Conservation (phyloP, 2,113 vertebrate genomes). For the Dolichotis patagonum region DNA sequence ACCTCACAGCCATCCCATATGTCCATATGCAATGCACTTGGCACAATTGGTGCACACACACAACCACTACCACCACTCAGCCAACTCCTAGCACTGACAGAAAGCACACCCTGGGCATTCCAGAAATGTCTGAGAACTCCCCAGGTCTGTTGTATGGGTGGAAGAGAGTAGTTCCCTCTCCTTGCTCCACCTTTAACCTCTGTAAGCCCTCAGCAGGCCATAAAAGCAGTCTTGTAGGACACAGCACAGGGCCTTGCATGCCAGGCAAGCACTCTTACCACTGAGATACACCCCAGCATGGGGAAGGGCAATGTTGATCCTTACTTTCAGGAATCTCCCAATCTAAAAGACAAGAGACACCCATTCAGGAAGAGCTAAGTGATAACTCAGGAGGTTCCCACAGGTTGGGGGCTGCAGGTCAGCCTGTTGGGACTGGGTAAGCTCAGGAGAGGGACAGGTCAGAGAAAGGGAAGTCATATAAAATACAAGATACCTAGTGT, state of each 20-base stretch:
- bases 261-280: neutral
- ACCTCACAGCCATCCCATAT: neutral
- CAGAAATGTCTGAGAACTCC: neutral
- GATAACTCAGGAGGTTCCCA: neutral
- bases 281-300: too few species aligned
- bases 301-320: conserved; percentile 40
- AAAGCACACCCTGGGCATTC: neutral
- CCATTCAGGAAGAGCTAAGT: conserved; percentile 45
- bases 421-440: neutral
- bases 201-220: neutral
- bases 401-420: neutral
- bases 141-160: neutral
- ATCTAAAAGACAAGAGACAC: conserved; percentile 56
- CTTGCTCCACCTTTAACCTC: neutral
- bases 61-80: neutral
- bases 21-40: neutral
- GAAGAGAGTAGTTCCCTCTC: neutral
- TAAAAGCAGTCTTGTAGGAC: neutral
- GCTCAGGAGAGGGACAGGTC: neutral
- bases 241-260: neutral
- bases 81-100: neutral
- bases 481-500: conserved; percentile 38
- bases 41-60: neutral
- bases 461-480: neutral
- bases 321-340: conserved; percentile 9